Base-by-base conservation (phyloP, 2,888 invertebrate genomes). In the Scrobipalpa costella region DNA sequence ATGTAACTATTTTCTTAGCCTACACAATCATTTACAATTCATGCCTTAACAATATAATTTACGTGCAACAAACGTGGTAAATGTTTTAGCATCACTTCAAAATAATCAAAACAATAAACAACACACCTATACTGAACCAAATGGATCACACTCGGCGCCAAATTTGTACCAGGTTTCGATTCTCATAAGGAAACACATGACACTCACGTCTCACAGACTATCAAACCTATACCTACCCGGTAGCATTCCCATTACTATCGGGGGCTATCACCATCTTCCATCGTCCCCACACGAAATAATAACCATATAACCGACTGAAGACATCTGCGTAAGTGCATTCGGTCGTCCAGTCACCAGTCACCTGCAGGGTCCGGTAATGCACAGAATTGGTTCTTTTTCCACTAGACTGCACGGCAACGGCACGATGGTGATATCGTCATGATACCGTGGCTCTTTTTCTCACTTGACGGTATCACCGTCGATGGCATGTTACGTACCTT, bases 301-400 rank as follows among this genome's bases (percentile, higher is more conserved):
- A 68, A 71, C 60, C 62, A 60, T 64, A 47, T 64, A 61, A 40
- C 63, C 13, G 34, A 44, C 52, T 65, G 63, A 57, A 61, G 64
- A 70, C 75, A 76, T 79, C 71, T 73, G 67, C 62, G 74, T 81
- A 77, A 83, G 84, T 84, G 83, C 83, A 84, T 75, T 81, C 69
- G 75, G 76, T 76, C 77, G 72, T 82, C 76, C 49, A 64, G 71
- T 68, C 71, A 67, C 76, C 49, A 64, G 71, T 68, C 71, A 67
- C 69, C 68, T 67, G 63, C 66, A 66, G 69, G 19, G 21, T 58
- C 68, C 72, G 73, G 79, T 80, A 80, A 9, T 17, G 50, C 44
- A 44, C n/a, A 1, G 5, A 15, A 52, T 77, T 73, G 64, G 27
- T 55, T 49, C 52, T 44, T 57, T 58, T 62, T 63, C 50, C 62